Conservation (phyloP, 1,140 invertebrate genomes). For the Nylanderia fulva region DNA sequence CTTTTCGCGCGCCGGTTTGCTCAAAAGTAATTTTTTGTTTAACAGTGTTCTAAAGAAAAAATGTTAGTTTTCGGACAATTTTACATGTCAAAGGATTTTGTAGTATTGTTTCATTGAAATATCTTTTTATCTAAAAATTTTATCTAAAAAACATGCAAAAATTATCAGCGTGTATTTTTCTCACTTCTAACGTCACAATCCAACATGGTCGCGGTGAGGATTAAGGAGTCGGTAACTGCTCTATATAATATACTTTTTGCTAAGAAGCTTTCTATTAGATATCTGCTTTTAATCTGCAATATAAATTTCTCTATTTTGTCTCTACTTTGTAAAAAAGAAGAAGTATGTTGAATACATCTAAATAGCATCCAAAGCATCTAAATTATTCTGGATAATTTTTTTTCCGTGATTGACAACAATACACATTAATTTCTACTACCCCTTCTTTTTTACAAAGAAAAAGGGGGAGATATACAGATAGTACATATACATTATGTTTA, state of each 20-base stretch:
- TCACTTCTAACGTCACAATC: too few relatives aligned
- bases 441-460: neutral
- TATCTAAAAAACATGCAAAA: too few relatives aligned
- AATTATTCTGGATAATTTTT: constrained; percentile 18
- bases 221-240: too few relatives aligned
- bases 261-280: constrained; percentile 6
- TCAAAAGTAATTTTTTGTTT: too few relatives aligned
- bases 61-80: too few relatives aligned
- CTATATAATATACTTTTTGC: neutral
- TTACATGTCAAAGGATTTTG: too few relatives aligned
- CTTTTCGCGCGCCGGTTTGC: too few relatives aligned
- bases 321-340: neutral
- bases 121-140: too few relatives aligned
- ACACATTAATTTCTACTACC: neutral
- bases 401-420: neutral
- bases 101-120: too few relatives aligned
- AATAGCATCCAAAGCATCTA: neutral
- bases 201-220: too few relatives aligned
- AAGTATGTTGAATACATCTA: neutral
- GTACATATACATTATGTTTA: constrained; percentile 1
- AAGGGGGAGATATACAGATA: neutral
- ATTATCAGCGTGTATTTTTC: too few relatives aligned
- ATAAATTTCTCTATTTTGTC: neutral
- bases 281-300: neutral
- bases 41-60: too few relatives aligned